Base-by-base conservation (phyloP, 2,113 vertebrate genomes). In the Eptatretus burgeri region DNA sequence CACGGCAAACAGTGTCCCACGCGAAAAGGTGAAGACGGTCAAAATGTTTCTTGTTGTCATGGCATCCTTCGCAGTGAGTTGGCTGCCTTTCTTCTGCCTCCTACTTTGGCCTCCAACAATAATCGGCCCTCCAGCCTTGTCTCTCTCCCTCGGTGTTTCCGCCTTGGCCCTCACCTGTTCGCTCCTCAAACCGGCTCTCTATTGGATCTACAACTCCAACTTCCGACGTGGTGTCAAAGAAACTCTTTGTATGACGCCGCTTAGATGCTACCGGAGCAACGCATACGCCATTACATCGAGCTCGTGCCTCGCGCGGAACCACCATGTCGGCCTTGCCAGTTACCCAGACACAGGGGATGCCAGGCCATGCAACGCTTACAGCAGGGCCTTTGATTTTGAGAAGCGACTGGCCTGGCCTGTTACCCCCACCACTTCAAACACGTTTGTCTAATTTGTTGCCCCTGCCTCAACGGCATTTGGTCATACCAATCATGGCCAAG, bases 241-340 rank as follows among this genome's bases (percentile, higher is more conserved):
- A 72, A 93, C 81, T 12, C 94, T 81, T 69, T 96, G 89, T 74
- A 87, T 85, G 86, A 93, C 88, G 1, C 82, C 88, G 1, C 87
- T 91, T 84, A 96, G 88, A 68, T 88, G 81, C 63, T 96, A 96
- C 71, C 81, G 89, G 52, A 91, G 85, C 68, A 95, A 93, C 0
- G 86, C 85, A 0, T 93, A 88, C 72, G 89, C 89, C 51, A 86
- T 95, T 75, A 96, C 89, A 1, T 81, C 82, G 11, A 93, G 85
- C 52, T 87, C 89, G 16, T 77, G 85, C 16, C 75, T 94, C 69
- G 85, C 85, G 68, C 94, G 93, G 68, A 91, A 80, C 71, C 94
- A 96, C 73, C 81, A 93, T 0, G 74, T 94, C 1, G 89, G 89
- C 2, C 82, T 93, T 12, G 78, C 78, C 51, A 85, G 93, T 63